phyloP scores from a whole-genome alignment of 2,888 invertebrate genomes.

The Malacosoma neustria region DNA sequence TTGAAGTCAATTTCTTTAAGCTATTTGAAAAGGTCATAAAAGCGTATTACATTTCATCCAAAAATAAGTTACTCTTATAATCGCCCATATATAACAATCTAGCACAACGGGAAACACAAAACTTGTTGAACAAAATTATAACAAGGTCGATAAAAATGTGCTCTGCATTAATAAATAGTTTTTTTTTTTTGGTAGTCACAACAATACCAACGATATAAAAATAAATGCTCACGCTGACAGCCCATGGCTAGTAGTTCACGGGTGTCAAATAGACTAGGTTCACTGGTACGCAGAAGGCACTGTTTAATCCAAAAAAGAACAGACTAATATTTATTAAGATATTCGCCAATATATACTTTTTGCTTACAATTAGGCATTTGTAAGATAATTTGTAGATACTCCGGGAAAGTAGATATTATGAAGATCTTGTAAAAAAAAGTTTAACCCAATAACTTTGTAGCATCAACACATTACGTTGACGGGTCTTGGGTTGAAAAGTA shows the following conservation, averaged over 20 bases:
- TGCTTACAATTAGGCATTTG: no score
- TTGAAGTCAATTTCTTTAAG: no score
- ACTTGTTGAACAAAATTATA: constrained; percentile 40
- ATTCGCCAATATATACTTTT: no score
- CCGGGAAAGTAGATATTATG: no score
- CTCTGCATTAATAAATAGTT: constrained; percentile 36
- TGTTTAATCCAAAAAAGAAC: constrained; percentile 20
- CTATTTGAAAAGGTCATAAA: background rate
- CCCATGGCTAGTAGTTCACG: constrained; percentile 15
- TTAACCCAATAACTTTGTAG: no score
- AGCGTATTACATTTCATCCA: background rate
- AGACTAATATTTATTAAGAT: no score
- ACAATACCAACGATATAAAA: constrained; percentile 60
- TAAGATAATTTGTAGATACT: no score
- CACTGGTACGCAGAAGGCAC: constrained; percentile 69
- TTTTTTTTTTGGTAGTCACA: constrained; percentile 41
- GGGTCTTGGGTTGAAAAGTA: no score
- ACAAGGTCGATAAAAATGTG: constrained; percentile 29
- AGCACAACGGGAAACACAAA: constrained; percentile 22
- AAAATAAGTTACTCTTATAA: background rate
- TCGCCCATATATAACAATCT: no score
- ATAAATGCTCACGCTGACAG: constrained; percentile 69
- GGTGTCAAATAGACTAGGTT: constrained; percentile 61
- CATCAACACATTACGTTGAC: no score
- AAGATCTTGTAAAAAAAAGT: no score